phyloP scores from a whole-genome alignment of 2,113 vertebrate genomes.

The Acinonyx jubatus region DNA sequence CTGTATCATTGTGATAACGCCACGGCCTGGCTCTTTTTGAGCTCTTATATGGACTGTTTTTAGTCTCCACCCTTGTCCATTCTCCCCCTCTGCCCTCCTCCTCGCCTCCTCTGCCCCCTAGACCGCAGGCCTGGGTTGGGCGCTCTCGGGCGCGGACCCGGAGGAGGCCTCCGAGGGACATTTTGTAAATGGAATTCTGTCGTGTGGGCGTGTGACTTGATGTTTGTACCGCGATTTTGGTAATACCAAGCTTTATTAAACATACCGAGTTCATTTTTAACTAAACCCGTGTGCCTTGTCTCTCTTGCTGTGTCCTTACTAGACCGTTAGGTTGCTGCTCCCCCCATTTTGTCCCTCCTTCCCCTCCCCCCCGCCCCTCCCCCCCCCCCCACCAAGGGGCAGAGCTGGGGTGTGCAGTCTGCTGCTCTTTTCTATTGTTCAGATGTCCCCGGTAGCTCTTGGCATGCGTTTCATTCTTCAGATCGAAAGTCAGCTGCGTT shows the following conservation, averaged over 20 bases:
- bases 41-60: conserved; percentile 80
- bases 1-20: conserved; percentile 85
- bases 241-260: conserved; percentile 98
- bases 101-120: conserved; percentile 72
- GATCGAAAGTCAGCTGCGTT: conserved; percentile 67
- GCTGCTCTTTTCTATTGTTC: conserved; percentile 89
- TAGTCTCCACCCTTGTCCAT: conserved; percentile 78
- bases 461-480: conserved; percentile 77
- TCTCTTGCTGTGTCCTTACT: conserved; percentile 96
- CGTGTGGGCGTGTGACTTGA: conserved; percentile 93
- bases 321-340: conserved; percentile 88
- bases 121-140: conserved; percentile 76
- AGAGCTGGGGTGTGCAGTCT: conserved; percentile 79
- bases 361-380: conserved; percentile 75
- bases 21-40: conserved; percentile 86
- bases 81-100: conserved; percentile 73
- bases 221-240: conserved; percentile 96
- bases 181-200: conserved; percentile 89
- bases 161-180: conserved; percentile 84
- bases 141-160: conserved; percentile 79
- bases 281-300: conserved; percentile 97
- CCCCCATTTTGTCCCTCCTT: conserved; percentile 87
- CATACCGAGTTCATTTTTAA: conserved; percentile 95
- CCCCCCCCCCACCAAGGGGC: conserved; percentile 80
- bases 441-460: conserved; percentile 91